These are phyloP conservation scores for Tetranychus truncatus DNA, from an alignment of 2,888 invertebrate species.

Conservation along the genomic window DNA sequence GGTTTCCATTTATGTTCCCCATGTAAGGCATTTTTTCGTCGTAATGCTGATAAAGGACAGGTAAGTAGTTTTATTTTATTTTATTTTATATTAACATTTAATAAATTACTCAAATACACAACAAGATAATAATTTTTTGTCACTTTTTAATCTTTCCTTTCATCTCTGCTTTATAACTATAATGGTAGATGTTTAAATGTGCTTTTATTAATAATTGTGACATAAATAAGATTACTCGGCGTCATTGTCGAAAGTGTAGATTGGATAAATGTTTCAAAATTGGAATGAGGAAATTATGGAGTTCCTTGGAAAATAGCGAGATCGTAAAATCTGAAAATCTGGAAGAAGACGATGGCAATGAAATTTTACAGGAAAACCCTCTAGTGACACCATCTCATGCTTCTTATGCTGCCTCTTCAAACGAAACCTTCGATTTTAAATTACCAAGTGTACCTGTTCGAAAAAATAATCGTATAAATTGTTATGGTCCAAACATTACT, in stretches of 20 bases:
- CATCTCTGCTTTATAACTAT: too few relatives aligned
- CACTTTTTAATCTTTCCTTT: too few relatives aligned
- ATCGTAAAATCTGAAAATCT: too few relatives aligned
- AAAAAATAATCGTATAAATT: too few relatives aligned
- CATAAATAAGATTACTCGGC: slow-evolving; percentile 69
- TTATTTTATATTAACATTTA: not conserved
- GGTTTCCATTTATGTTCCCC: not conserved
- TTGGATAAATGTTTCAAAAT: slow-evolving; percentile 75
- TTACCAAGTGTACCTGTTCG: too few relatives aligned
- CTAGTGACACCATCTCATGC: too few relatives aligned
- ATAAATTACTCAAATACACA: too few relatives aligned
- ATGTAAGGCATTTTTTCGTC: not conserved
- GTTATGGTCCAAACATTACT: too few relatives aligned
- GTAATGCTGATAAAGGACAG: not conserved
- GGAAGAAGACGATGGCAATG: not conserved
- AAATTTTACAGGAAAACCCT: too few relatives aligned
- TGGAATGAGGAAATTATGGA: slow-evolving; percentile 94
- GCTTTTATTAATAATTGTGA: slow-evolving; percentile 78
- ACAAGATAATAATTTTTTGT: too few relatives aligned
- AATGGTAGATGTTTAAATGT: slow-evolving; percentile 57
- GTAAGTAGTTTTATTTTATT: not conserved
- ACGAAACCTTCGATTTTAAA: too few relatives aligned
- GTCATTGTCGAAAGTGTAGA: slow-evolving; percentile 91
- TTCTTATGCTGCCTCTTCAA: too few relatives aligned
- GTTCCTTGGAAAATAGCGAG: not conserved